Base-by-base conservation (phyloP, 2,888 invertebrate genomes). In the Lottia scabra region DNA sequence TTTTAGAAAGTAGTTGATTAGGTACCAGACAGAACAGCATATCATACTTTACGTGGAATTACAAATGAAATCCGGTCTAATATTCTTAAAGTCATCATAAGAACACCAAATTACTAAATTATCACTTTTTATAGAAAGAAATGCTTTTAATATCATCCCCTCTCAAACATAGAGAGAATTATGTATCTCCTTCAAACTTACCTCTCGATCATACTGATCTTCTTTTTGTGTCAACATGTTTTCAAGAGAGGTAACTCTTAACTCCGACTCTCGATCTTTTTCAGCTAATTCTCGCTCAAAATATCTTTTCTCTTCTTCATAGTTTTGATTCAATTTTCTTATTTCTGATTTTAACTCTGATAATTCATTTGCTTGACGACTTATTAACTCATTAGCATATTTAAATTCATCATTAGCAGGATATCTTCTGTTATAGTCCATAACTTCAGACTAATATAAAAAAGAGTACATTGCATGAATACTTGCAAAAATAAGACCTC, bases 301-400 rank as follows among this genome's bases (percentile, higher is more conserved):
- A 16, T 81, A 78, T 4, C 80, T 71, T 13, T 80, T 68, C 66
- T 85, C 80, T 30, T 80, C 80, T 27, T 78, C 76, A 56, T 84
- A 83, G 26, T 76, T 67, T 64, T 81, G 79, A 27, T 79, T 78
- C 26, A 80, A 62, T 5, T 68, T 48, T 38, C 77, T 74, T 8
- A 84, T 63, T 70, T 84, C 81, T 67, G 79, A 75, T 70, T 82
- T 85, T 65, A 86, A 73, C 19, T 84, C 80, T 12, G 75, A 75
- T 43, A 87, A 81, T 70, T 87, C 86, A 65, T 78, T 75, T 10
- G 84, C 84, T 70, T 87, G 87, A 46, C 84, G 79, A 44, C 78
- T 81, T 15, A 87, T 84, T 4, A 87, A 79, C 65, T 85, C 85
- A 79, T 87, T 84, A 43, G 84, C 79, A 70, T 85, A 85, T 45